Evolutionary conservation across 2,113 vertebrate genomes (phyloP).

Genomic region (Pampusana beccarii): DNA sequence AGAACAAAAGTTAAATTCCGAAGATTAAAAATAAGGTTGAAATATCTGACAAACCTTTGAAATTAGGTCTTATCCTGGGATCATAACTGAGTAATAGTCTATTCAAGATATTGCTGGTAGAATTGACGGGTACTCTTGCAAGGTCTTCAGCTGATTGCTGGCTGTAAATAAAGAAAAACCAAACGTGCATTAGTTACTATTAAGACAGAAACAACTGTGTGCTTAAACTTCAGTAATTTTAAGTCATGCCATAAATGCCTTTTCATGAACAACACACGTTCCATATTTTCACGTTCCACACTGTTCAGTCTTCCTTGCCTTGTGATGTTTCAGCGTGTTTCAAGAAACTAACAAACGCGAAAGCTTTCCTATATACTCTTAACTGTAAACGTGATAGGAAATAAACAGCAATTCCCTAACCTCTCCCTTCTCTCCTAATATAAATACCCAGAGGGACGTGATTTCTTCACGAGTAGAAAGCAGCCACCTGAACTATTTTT

Average conservation of each 20-base stretch:
- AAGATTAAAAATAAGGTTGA: background rate
- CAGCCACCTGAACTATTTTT: conserved; percentile 36
- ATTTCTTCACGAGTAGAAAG: background rate
- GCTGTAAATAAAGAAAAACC: conserved; percentile 71
- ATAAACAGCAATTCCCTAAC: background rate
- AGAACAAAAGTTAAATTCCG: background rate
- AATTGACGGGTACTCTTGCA: conserved; percentile 90
- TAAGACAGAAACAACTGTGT: background rate
- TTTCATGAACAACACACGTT: background rate
- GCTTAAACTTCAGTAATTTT: background rate
- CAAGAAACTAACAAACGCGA: background rate
- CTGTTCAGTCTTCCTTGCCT: background rate
- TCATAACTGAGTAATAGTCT: conserved; percentile 93
- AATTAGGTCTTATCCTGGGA: conserved; percentile 96
- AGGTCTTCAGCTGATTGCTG: conserved; percentile 94
- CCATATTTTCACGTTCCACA: background rate
- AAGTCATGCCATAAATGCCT: background rate
- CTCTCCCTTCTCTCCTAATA: background rate
- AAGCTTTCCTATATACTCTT: background rate
- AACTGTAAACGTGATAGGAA: background rate
- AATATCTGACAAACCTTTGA: conserved; percentile 87
- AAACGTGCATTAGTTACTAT: background rate
- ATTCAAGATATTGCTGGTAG: conserved; percentile 97
- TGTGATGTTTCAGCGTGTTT: background rate
- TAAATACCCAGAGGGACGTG: background rate